These are phyloP conservation scores for Octodon degus DNA, from an alignment of 2,113 vertebrate species.

Conservation along the genomic window DNA sequence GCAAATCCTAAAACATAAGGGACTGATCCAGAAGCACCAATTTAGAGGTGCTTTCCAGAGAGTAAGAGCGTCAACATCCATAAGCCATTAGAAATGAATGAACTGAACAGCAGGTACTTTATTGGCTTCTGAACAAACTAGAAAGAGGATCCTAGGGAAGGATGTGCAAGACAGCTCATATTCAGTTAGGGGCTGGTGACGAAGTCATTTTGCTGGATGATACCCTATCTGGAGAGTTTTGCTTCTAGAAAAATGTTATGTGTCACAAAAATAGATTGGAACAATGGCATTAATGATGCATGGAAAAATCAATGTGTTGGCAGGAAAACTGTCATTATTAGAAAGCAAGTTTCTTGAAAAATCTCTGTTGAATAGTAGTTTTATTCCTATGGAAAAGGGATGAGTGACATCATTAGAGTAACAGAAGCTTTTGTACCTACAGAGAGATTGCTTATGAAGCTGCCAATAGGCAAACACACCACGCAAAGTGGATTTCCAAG, in stretches of 20 bases:
- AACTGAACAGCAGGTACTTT: constrained; percentile 25
- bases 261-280: constrained; percentile 55
- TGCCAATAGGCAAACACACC: neutral
- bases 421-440: constrained; percentile 1
- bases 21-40: neutral
- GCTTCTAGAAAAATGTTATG: constrained; percentile 27
- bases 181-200: neutral
- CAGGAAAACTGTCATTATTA: constrained; percentile 63
- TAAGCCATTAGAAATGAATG: neutral
- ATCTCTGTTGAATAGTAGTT: neutral
- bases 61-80: neutral
- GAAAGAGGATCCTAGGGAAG: constrained; percentile 17
- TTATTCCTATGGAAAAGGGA: neutral
- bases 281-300: constrained; percentile 19
- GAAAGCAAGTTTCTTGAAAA: constrained; percentile 23
- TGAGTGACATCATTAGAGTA: constrained; percentile 3
- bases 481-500: neutral
- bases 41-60: neutral
- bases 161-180: neutral
- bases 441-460: neutral
- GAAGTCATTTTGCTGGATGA: constrained; percentile 33
- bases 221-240: constrained; percentile 21
- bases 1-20: neutral
- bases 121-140: neutral
- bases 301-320: constrained; percentile 41